A percentile compares a stretch with the other conserved stretches of the same genome.
Evolutionary conservation across 2,888 invertebrate species (phyloP).

Genomic region (Bellardia bayeri): DNA sequence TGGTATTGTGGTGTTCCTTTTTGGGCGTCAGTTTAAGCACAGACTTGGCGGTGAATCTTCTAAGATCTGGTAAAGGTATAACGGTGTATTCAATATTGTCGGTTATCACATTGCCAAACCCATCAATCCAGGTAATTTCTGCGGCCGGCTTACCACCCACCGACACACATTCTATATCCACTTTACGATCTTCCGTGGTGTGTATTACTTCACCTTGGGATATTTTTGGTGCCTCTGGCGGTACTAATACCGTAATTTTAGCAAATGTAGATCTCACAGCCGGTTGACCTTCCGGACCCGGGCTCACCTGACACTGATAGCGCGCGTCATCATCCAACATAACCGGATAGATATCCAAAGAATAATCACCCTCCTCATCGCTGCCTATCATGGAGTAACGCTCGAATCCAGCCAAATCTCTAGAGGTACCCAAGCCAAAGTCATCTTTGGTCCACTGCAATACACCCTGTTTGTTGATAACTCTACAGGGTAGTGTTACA

Average conservation of each 20-base stretch:
- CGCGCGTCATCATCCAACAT: constrained; percentile 96
- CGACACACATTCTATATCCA: constrained; percentile 96
- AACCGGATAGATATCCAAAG: constrained; percentile 94
- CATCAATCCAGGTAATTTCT: constrained; percentile 97
- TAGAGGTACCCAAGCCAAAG: constrained; percentile 95
- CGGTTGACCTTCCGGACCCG: constrained; percentile 90
- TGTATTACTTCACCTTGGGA: constrained; percentile 92
- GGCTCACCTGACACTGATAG: constrained; percentile 97
- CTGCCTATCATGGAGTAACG: constrained; percentile 98
- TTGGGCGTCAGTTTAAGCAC: constrained; percentile 92
- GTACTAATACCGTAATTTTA: constrained; percentile 93
- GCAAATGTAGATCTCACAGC: constrained; percentile 95
- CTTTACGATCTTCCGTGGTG: constrained; percentile 94
- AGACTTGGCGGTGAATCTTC: constrained; percentile 93
- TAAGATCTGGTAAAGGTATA: constrained; percentile 91
- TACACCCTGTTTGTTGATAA: constrained; percentile 94
- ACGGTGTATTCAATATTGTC: constrained; percentile 91
- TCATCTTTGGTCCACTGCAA: constrained; percentile 99
- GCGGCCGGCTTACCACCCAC: constrained; percentile 97
- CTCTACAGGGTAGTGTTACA: constrained; percentile 94
- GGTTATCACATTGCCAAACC: constrained; percentile 92
- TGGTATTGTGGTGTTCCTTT: constrained; percentile 95
- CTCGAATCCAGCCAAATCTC: constrained; percentile 95
- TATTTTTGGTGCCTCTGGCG: constrained; percentile 95
- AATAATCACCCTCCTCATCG: constrained; percentile 96